Evolutionary conservation across 2,113 vertebrate genomes (phyloP), one percentile per base, ranked within the genome.

Genomic region (Halcyon senegalensis): DNA sequence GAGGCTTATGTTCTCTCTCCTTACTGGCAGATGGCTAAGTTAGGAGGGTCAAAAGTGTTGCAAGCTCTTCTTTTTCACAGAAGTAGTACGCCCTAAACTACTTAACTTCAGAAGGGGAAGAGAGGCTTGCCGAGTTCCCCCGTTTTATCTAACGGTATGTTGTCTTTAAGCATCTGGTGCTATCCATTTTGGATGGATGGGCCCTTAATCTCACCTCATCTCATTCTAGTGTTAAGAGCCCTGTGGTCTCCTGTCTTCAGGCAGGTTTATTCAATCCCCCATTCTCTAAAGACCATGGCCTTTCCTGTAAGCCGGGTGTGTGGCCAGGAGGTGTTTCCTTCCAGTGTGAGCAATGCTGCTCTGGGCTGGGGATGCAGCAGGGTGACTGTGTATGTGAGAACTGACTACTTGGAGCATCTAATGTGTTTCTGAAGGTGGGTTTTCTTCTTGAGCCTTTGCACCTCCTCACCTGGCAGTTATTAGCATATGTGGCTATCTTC

Each of bases 341-440:
- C 2, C 14, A 19, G 39, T 18, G 20, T 7, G 21, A 48, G 60
- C 53, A 14, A 16, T 7, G 11, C 21, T 56, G 7, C 31, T 50
- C 12, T 0, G 1, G 13, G 18, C 4, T 8, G 10, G 31, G 27
- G 74, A 10, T 0, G 4, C 31, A 8, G 46, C 9, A 7, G 25
- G 4, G 48, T 16, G 19, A 16, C 8, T 27, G 8, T 23, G 16
- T 31, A 18, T 20, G 17, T 33, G 56, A 56, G 21, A 48, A 67
- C 18, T 18, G 16, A 39, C 17, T 33, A 3, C 44, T n/a, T 0
- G 0, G 46, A 37, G 41, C 21, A 62, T 16, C 51, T n/a, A 25
- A n/a, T 0, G 1, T 24, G 31, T 37, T 72, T 66, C 58, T 70
- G 2, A 18, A 58, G 18, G 17, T 9, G 39, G 12, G n/a, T 60